phyloP scores from a whole-genome alignment of 2,797 vertebrate genomes.

The Telmatherina bonti region DNA sequence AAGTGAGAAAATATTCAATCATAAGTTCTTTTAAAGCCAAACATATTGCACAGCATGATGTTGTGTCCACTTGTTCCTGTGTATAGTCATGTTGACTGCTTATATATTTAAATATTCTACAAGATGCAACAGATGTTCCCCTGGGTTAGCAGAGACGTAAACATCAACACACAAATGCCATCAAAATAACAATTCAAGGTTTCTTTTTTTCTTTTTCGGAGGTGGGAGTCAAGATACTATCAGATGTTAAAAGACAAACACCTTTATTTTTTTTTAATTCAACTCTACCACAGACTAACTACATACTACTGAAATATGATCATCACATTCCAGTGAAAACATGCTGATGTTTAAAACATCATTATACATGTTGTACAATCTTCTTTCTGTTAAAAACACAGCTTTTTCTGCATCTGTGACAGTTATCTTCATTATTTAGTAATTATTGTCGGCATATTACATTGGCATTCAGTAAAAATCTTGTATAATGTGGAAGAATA shows the following conservation, averaged over 20 bases:
- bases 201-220: not conserved
- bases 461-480: not conserved
- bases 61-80: constrained; percentile 2
- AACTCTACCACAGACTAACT: not conserved
- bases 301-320: not conserved
- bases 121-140: constrained; percentile 8
- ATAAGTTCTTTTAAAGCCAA: not conserved
- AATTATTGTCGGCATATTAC: not conserved
- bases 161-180: constrained; percentile 26
- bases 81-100: constrained; percentile 2
- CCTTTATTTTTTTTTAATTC: not conserved
- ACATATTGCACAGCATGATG: constrained; percentile 6
- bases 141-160: not conserved
- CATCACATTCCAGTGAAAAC: not conserved
- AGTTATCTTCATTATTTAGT: not conserved
- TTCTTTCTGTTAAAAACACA: not conserved
- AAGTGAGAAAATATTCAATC: not conserved
- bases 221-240: not conserved
- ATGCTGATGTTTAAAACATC: not conserved
- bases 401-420: not conserved
- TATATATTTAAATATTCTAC: constrained; percentile 15
- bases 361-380: not conserved
- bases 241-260: not conserved
- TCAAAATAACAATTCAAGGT: not conserved
- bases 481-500: not conserved